Percentiles rank a stretch among this genome's conserved stretches.
Conservation (phyloP, 2,797 vertebrate species). For the Chloroceryle amazona region DNA sequence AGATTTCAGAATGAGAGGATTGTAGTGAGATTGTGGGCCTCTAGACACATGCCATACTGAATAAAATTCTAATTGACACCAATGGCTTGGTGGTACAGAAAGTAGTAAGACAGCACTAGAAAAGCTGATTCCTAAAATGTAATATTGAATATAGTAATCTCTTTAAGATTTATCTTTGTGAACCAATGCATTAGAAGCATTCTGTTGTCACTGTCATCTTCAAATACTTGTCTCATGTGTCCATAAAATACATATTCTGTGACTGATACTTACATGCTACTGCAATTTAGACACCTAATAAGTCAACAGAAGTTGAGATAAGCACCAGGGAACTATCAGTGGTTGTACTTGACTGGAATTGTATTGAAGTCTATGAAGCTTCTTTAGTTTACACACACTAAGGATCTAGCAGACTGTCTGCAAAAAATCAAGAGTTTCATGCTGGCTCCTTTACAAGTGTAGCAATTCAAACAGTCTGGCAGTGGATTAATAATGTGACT, state of each 20-base stretch:
- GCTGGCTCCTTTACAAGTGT: slow-evolving; percentile 23
- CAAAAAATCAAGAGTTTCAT: background rate
- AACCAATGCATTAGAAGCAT: background rate
- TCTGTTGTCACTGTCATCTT: background rate
- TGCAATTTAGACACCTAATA: slow-evolving; percentile 43
- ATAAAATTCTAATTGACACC: background rate
- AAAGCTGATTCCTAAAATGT: background rate
- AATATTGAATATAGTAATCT: background rate
- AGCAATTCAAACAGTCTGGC: slow-evolving; percentile 46
- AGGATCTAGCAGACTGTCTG: background rate
- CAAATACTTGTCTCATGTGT: background rate
- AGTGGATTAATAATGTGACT: slow-evolving; percentile 60
- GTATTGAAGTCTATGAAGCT: background rate
- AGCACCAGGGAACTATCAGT: background rate
- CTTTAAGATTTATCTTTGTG: background rate
- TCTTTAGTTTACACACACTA: background rate
- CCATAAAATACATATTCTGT: background rate
- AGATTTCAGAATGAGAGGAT: background rate
- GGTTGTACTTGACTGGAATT: background rate
- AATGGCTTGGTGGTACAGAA: background rate
- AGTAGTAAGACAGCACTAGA: background rate
- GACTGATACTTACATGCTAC: slow-evolving; percentile 3
- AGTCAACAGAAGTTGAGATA: slow-evolving; percentile 27
- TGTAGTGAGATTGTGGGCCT: background rate
- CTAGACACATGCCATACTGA: background rate